These are phyloP conservation scores for Gopherus flavomarginatus DNA, from an alignment of 2,113 vertebrate species.

Conservation along the genomic window DNA sequence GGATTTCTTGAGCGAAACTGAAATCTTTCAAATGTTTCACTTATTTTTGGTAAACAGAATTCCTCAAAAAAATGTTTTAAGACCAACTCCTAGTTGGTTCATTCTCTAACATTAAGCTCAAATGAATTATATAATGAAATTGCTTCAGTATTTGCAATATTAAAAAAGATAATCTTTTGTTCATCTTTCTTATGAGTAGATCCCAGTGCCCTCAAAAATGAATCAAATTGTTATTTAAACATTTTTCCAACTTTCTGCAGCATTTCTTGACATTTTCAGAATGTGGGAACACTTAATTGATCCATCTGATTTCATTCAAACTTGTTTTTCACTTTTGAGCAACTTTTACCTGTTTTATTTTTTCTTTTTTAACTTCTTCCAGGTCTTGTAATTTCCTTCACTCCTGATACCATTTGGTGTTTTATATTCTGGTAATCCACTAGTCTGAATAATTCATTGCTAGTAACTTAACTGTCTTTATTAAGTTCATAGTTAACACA, in stretches of 20 bases:
- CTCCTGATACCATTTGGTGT: background rate
- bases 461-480: background rate
- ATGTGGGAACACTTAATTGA: background rate
- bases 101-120: background rate
- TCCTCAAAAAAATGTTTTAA: background rate
- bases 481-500: background rate
- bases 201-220: background rate
- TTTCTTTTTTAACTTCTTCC: background rate
- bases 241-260: background rate
- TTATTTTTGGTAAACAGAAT: background rate
- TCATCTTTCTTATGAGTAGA: background rate
- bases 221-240: background rate
- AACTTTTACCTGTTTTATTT: background rate
- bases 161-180: background rate
- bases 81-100: background rate
- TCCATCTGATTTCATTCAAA: background rate
- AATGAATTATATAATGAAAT: background rate
- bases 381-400: background rate
- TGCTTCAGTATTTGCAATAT: background rate
- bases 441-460: background rate
- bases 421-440: background rate
- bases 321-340: background rate
- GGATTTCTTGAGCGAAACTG: background rate
- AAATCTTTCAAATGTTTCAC: background rate
- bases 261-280: background rate